Evolutionary conservation across 2,888 invertebrate genomes (phyloP).

Genomic region (Tenthredo distinguenda): DNA sequence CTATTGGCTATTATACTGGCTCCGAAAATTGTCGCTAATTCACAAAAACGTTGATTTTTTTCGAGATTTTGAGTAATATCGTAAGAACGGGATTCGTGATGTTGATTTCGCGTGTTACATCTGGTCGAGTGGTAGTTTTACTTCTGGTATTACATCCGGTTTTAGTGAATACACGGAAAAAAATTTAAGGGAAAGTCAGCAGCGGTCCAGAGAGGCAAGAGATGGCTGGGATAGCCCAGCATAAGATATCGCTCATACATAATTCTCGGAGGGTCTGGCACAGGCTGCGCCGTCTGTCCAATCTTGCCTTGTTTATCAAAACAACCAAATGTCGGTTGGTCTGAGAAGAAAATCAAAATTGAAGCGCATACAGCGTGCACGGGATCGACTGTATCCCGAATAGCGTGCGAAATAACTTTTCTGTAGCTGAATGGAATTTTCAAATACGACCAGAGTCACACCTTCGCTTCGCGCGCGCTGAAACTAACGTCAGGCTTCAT

Average conservation of each 20-base stretch:
- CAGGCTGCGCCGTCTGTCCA: conserved; percentile 46
- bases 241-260: conserved; percentile 41
- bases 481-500: too few relatives aligned
- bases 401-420: neutral
- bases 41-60: neutral
- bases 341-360: conserved; percentile 29
- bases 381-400: neutral
- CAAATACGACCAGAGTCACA: too few relatives aligned
- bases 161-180: neutral
- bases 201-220: neutral
- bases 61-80: neutral
- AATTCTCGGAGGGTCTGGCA: conserved; percentile 43
- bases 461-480: too few relatives aligned
- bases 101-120: neutral
- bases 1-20: neutral
- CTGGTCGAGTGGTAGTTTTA: neutral
- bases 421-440: neutral
- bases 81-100: neutral
- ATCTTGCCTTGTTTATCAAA: conserved; percentile 47
- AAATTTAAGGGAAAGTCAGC: neutral
- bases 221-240: neutral
- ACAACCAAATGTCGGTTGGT: conserved; percentile 29
- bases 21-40: neutral
- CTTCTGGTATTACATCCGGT: neutral
- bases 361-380: neutral